Evolutionary conservation across 2,888 invertebrate genomes (phyloP), one percentile per base, ranked within the genome.

Genomic region (Perizoma flavofasciatum): DNA sequence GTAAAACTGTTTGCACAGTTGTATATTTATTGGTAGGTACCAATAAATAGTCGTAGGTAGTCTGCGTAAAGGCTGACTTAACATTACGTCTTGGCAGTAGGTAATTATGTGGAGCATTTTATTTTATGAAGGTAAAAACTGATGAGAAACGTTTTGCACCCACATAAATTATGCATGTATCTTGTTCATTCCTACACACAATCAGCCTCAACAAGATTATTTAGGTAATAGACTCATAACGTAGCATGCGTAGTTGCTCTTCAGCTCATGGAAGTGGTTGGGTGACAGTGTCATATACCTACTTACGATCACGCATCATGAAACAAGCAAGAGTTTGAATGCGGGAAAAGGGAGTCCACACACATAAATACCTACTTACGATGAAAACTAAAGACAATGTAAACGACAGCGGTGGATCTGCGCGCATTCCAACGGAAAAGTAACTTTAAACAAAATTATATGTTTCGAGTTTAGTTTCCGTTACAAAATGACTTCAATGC

Each of bases 1-100:
- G 63, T 46, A 50, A 61, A 64, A 61, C 47, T 66, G 65, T 76
- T 73, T 72, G 59, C 11, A 66, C 75, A 77, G 69, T 71, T 75
- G 77, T 66, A 2, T 22, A 59, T 69, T 69, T 66, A 68, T 61
- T 49, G 45, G 62, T 37, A 7, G 5, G 37, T 37, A 37, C 5
- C 37, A n/a, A n/a, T n/a, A n/a, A n/a, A n/a, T 37, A 22, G 37
- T 37, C 6, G 35, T 35, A 35, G n/a, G n/a, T 54, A 52, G 61
- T 49, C 55, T 55, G 56, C 67, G 60, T 43, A 50, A 54, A 57
- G 60, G 50, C 43, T 53, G 49, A 48, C 63, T 63, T 63, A 61
- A 46, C 61, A 57, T 63, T 54, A 49, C 33, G 35, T 50, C 55
- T 51, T 63, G 63, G n/a, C n/a, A n/a, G n/a, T n/a, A n/a, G n/a